Conservation (phyloP, 2,113 vertebrate species). For the Capricornis sumatraensis region DNA sequence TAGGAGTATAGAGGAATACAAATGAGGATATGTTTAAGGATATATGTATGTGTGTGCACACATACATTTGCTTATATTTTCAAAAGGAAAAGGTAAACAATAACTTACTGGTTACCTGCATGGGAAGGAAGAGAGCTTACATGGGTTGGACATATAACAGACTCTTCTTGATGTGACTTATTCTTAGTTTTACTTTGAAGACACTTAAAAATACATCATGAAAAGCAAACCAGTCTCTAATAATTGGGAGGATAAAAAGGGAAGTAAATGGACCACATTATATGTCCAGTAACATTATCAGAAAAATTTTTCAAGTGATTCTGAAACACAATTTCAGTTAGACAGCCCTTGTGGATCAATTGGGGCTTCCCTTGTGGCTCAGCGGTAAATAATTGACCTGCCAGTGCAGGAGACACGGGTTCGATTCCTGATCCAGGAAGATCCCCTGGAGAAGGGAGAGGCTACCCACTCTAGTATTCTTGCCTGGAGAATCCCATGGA, state of each 20-base stretch:
- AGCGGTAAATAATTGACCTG: background rate
- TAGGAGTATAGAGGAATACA: background rate
- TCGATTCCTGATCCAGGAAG: background rate
- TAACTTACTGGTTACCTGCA: background rate
- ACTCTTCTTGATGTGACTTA: background rate
- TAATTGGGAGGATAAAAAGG: background rate
- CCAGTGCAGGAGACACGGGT: background rate
- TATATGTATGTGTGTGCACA: background rate
- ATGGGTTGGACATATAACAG: background rate
- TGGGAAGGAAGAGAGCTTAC: background rate
- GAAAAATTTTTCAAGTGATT: background rate
- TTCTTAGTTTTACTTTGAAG: background rate
- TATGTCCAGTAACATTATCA: background rate
- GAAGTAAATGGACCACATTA: background rate
- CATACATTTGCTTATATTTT: background rate
- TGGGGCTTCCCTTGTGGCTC: background rate
- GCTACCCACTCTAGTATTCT: background rate
- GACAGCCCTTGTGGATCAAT: background rate
- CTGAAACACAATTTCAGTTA: background rate
- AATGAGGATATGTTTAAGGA: background rate
- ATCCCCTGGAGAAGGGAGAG: background rate
- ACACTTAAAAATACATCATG: background rate
- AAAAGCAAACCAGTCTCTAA: background rate
- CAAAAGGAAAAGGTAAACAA: background rate
- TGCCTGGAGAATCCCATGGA: background rate